These are phyloP conservation scores for Podotricha telesiphe DNA, from an alignment of 2,888 invertebrate species.

Conservation along the genomic window DNA sequence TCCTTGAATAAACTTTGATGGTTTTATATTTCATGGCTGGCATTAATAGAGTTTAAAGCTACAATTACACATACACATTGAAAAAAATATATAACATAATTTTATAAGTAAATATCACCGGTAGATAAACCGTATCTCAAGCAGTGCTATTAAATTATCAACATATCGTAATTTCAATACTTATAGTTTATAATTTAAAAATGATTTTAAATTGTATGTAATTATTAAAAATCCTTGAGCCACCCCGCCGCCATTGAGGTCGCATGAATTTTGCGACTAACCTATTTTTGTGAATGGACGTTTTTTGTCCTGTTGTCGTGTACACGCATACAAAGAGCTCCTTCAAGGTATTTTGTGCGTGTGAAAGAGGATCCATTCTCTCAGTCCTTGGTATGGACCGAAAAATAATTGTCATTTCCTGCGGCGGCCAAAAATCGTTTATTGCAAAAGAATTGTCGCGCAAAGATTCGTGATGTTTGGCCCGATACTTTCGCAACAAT, in stretches of 20 bases:
- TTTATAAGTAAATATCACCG: neutral
- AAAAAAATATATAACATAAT: slow-evolving; percentile 19
- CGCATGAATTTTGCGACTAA: slow-evolving; percentile 68
- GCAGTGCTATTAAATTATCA: slow-evolving; percentile 29
- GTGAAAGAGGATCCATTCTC: slow-evolving; percentile 79
- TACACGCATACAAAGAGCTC: slow-evolving; percentile 66
- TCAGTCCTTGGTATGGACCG: slow-evolving; percentile 70
- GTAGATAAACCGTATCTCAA: slow-evolving; percentile 35
- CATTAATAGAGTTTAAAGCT: slow-evolving; percentile 30
- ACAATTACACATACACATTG: slow-evolving; percentile 43
- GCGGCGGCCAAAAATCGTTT: slow-evolving; percentile 65
- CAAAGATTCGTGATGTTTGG: slow-evolving; percentile 54
- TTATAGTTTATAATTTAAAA: slow-evolving; percentile 23
- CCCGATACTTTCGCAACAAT: slow-evolving; percentile 57
- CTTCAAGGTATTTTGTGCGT: slow-evolving; percentile 79
- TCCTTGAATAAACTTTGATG: slow-evolving; percentile 45
- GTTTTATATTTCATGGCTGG: slow-evolving; percentile 37
- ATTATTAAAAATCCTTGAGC: slow-evolving; percentile 34
- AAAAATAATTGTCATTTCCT: slow-evolving; percentile 84
- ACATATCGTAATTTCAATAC: slow-evolving; percentile 13
- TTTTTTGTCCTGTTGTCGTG: slow-evolving; percentile 70
- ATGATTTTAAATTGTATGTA: slow-evolving; percentile 30
- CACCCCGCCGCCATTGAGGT: slow-evolving; percentile 34
- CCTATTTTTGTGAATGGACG: slow-evolving; percentile 82
- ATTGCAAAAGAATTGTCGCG: slow-evolving; percentile 52